A percentile compares a stretch with the other conserved stretches of the same genome.
Conservation (phyloP, 2,888 invertebrate species). For the Atrina japonica region DNA sequence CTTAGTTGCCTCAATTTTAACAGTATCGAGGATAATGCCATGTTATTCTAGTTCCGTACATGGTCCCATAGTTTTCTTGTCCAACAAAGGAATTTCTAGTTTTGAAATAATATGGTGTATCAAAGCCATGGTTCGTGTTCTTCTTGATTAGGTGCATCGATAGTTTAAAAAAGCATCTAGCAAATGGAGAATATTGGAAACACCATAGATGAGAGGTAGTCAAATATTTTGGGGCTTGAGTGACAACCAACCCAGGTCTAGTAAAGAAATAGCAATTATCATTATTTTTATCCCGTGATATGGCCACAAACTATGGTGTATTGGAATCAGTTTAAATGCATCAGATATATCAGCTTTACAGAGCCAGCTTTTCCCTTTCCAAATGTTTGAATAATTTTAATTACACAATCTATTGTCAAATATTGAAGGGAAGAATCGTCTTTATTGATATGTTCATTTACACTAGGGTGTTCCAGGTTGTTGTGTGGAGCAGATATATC, state of each 20-base stretch:
- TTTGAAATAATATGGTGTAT: conserved; percentile 16
- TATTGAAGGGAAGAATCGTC: conserved; percentile 27
- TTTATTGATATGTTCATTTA: conserved; percentile 28
- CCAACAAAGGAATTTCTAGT: conserved; percentile 38
- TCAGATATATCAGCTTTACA: conserved; percentile 51
- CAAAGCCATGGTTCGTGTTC: conserved; percentile 19
- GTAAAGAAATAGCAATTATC: conserved; percentile 40
- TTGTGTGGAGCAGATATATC: conserved; percentile 54
- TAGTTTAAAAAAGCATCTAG: conserved; percentile 38
- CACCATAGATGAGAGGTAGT: conserved; percentile 20
- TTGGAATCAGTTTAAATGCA: conserved; percentile 45
- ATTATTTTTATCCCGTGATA: conserved; percentile 41
- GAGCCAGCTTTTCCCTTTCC: conserved; percentile 29
- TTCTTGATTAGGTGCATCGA: conserved; percentile 22
- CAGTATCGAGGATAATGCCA: conserved; percentile 42
- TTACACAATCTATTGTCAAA: conserved; percentile 32
- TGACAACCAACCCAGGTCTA: conserved; percentile 25
- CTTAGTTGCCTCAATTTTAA: conserved; percentile 38
- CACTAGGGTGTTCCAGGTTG: conserved; percentile 10
- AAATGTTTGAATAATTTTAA: conserved; percentile 29
- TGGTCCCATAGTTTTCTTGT: conserved; percentile 43
- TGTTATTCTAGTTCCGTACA: conserved; percentile 41
- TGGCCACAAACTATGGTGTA: conserved; percentile 34
- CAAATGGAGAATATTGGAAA: conserved; percentile 29
- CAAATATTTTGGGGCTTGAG: conserved; percentile 29